Evolutionary conservation across 2,888 invertebrate genomes (phyloP).

Genomic region (Pteria penguin): DNA sequence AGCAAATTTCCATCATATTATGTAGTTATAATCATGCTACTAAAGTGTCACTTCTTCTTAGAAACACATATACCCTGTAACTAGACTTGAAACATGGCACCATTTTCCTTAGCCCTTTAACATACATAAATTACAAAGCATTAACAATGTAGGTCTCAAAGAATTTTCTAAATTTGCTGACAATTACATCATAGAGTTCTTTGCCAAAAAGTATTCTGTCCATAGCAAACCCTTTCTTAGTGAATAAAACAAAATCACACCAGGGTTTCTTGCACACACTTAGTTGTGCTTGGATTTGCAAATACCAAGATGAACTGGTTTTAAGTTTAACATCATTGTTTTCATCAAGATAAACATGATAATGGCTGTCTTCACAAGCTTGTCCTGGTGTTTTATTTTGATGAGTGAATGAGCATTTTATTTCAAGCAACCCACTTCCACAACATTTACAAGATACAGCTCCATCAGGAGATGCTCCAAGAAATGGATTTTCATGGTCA

Average conservation of each 20-base stretch:
- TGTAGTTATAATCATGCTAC: no score
- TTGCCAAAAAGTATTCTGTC: slow-evolving; percentile 11
- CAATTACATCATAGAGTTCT: background rate
- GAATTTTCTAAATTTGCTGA: background rate
- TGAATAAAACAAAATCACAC: slow-evolving; percentile 32
- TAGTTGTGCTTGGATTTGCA: slow-evolving; percentile 34
- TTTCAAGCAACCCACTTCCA: slow-evolving; percentile 22
- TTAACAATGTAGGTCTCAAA: background rate
- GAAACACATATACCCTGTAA: no score
- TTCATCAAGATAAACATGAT: slow-evolving; percentile 29
- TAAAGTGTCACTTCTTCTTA: no score
- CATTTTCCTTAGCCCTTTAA: no score
- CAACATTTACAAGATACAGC: slow-evolving; percentile 23
- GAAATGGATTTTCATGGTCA: slow-evolving; percentile 4
- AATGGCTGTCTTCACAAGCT: background rate
- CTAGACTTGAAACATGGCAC: no score
- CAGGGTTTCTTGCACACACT: slow-evolving; percentile 20
- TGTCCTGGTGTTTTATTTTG: slow-evolving; percentile 13
- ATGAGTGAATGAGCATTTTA: slow-evolving; percentile 15
- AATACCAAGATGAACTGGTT: slow-evolving; percentile 11
- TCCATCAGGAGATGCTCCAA: slow-evolving; percentile 31
- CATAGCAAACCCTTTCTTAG: background rate
- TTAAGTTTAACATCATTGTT: slow-evolving; percentile 8
- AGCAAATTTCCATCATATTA: no score
- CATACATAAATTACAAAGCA: no score